Conservation (phyloP, 1,140 invertebrate genomes). For the Plodia interpunctella region DNA sequence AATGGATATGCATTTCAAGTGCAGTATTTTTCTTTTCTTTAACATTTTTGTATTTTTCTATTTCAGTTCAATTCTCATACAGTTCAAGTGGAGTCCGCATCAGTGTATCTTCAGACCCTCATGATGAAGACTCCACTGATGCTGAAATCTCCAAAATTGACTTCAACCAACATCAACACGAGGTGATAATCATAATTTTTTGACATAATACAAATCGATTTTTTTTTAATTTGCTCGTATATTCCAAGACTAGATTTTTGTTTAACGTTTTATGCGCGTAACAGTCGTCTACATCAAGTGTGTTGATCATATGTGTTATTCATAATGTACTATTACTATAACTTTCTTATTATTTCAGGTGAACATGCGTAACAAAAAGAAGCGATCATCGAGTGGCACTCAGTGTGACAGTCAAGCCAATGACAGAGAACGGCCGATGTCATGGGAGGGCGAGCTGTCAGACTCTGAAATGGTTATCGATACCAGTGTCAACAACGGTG, state of each 20-base stretch:
- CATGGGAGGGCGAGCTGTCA: conserved; percentile 93
- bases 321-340: not conserved
- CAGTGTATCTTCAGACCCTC: conserved; percentile 69
- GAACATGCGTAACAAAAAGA: conserved; percentile 74
- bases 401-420: conserved; percentile 39
- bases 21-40: no score
- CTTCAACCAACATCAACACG: conserved; percentile 70
- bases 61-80: conserved; percentile 74
- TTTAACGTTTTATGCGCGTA: no score
- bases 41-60: no score
- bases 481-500: conserved; percentile 79
- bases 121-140: conserved; percentile 74
- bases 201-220: no score
- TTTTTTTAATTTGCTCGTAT: no score
- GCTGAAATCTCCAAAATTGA: conserved; percentile 75
- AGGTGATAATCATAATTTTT: conserved; percentile 36
- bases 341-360: conserved; percentile 40
- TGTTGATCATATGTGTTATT: no score
- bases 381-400: conserved; percentile 59
- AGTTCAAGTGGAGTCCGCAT: conserved; percentile 73
- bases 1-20: no score
- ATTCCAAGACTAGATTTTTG: no score
- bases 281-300: no score
- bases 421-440: conserved; percentile 85
- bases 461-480: conserved; percentile 86